Evolutionary conservation across 2,888 invertebrate species (phyloP), one percentile per base, ranked within the genome.

Genomic region (Exephanes ischioxanthus): DNA sequence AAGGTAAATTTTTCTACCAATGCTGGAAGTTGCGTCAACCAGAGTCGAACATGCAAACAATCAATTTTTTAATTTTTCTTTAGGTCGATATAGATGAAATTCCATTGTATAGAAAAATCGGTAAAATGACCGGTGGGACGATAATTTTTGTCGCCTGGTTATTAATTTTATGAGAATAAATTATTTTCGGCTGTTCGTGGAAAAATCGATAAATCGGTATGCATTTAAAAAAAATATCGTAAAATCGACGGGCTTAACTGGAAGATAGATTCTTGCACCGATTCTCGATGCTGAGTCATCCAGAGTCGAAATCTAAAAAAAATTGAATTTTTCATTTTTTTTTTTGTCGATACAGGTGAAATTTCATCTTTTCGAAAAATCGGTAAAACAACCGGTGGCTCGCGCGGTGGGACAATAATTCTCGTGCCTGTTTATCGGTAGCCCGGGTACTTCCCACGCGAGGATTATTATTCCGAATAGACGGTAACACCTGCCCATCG

Each of bases 401-500:
- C 61, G 61, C 30, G 9, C 33, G 45, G 5, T 30, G 14, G 33
- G 51, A 63, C 22, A 48, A 82, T 76, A 76, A 71, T 82, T 30
- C 71, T 80, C 55, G 68, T 80, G 68, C 11, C 53, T 33, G 63
- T 83, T 72, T 77, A 68, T 77, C 85, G 83, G 85, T 85, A 83
- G 85, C 77, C 26, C 58, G 72, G 78, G 73, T 85, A 85, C 78
- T 67, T 73, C 73, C 73, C 61, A 77, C 61, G 77, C 51, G 22
- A 72, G 79, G 63, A 85, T 85, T 75, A 79, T 85, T 82, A 85
- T 68, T 79, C 68, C 33, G 81, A 81, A 70, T 81, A 78, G 58
- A 58, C 66, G 70, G 51, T 51, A 67, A 80, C 85, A 83, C 83
- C 83, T 83, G 85, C 85, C 58, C 83, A 72, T 76, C 77, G 85